phyloP scores from a whole-genome alignment of 2,888 invertebrate species.

The Celastrina argiolus region DNA sequence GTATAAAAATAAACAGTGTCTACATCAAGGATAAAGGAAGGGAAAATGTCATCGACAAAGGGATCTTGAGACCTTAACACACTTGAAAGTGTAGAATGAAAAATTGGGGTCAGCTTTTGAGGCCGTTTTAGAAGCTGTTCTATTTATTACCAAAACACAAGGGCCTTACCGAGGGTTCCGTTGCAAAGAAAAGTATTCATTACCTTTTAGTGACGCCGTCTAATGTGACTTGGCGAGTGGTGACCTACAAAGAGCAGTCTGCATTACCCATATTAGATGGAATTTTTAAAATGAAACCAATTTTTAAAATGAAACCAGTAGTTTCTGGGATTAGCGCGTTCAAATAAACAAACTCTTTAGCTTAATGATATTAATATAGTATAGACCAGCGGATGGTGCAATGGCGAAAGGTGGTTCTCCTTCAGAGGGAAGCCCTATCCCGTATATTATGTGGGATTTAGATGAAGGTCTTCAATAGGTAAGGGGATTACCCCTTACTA shows the following conservation, averaged over 20 bases:
- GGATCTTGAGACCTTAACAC: constrained; percentile 14
- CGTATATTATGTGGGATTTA: too few relatives aligned
- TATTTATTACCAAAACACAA: background rate
- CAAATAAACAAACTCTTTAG: too few relatives aligned
- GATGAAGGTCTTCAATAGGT: too few relatives aligned
- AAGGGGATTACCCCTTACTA: too few relatives aligned
- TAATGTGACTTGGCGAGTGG: background rate
- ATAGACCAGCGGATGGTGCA: too few relatives aligned
- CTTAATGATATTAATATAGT: too few relatives aligned
- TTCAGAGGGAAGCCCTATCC: too few relatives aligned
- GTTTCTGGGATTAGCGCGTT: too few relatives aligned
- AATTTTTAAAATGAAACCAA: too few relatives aligned
- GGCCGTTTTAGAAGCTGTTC: background rate
- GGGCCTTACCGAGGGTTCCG: background rate
- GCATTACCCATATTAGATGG: background rate
- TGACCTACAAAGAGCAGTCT: background rate
- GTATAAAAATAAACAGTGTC: constrained; percentile 9
- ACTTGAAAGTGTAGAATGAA: constrained; percentile 12
- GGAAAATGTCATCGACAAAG: constrained; percentile 10
- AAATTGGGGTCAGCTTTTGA: constrained; percentile 10
- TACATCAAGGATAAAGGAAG: constrained; percentile 8
- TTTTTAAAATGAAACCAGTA: too few relatives aligned
- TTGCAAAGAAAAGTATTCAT: too few relatives aligned
- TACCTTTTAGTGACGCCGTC: background rate
- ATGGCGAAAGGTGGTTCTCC: too few relatives aligned